phyloP scores from a whole-genome alignment of 2,113 vertebrate species.

The Eira barbara region DNA sequence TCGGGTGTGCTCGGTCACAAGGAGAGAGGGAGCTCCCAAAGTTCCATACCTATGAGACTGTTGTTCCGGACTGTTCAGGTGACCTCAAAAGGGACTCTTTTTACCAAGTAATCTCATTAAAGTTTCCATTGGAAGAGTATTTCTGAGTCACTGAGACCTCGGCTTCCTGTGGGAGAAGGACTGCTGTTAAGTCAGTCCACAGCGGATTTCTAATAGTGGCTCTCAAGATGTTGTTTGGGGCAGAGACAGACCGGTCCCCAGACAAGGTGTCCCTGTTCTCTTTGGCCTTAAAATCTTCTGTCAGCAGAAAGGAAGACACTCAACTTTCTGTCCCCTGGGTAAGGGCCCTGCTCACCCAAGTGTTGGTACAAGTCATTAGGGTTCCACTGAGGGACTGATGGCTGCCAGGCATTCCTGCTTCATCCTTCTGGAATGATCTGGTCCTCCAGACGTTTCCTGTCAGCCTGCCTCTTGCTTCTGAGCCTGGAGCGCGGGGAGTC shows the following conservation, averaged over 20 bases:
- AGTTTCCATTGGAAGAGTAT: rapidly evolving
- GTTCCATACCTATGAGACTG: background rate
- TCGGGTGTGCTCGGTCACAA: too few species aligned
- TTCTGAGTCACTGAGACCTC: background rate
- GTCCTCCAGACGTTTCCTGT: background rate
- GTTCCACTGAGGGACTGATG: background rate
- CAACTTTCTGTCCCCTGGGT: rapidly evolving
- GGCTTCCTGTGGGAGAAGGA: too few species aligned
- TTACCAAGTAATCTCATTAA: background rate
- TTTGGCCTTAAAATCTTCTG: rapidly evolving
- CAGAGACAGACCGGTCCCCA: background rate
- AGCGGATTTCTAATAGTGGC: rapidly evolving
- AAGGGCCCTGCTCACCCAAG: background rate
- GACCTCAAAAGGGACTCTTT: background rate
- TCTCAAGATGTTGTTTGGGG: background rate
- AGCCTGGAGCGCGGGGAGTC: background rate
- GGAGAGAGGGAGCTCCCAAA: background rate
- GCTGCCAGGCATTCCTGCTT: too few species aligned
- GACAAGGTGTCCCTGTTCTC: background rate
- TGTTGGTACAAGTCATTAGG: rapidly evolving
- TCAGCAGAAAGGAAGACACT: too few species aligned
- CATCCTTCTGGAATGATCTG: background rate
- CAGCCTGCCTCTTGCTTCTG: background rate
- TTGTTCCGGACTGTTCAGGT: background rate
- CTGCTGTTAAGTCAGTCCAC: rapidly evolving